A percentile compares a stretch with the other conserved stretches of the same genome.
Evolutionary conservation across 92 coral and sea anemone genomes (phyloP).

Genomic region (Porites rus): DNA sequence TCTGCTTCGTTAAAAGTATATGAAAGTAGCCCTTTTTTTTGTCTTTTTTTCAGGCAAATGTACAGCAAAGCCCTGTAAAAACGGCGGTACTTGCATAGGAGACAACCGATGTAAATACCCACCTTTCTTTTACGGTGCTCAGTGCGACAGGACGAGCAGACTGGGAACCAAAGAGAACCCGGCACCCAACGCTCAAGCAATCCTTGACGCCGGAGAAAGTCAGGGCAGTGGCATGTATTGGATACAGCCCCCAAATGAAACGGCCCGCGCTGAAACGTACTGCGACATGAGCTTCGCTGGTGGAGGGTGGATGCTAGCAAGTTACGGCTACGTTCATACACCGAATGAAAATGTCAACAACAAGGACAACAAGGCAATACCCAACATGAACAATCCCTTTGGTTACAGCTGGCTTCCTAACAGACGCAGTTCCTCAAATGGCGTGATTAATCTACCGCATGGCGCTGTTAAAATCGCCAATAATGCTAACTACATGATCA

Average conservation of each 20-base stretch:
- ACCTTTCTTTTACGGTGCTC: slow-evolving; percentile 53
- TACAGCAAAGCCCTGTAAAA: slow-evolving; percentile 51
- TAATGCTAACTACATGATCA: slow-evolving; percentile 84
- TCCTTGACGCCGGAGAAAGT: slow-evolving; percentile 84
- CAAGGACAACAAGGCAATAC: slow-evolving; percentile 70
- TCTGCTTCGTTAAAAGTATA: too few species aligned
- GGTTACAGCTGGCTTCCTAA: slow-evolving; percentile 85
- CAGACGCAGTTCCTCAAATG: slow-evolving; percentile 64
- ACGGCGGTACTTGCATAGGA: slow-evolving; percentile 80
- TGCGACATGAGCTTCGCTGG: slow-evolving; percentile 80
- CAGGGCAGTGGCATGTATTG: slow-evolving; percentile 89
- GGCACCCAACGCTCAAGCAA: slow-evolving; percentile 86
- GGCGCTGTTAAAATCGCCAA: slow-evolving; percentile 89
- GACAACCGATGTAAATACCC: slow-evolving; percentile 71
- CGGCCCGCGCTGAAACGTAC: slow-evolving; percentile 71
- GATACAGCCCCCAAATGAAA: slow-evolving; percentile 91
- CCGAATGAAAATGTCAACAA: too few species aligned
- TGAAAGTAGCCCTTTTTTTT: too few species aligned
- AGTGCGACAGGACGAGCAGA: slow-evolving; percentile 28
- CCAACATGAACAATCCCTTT: slow-evolving; percentile 91
- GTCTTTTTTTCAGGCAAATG: slow-evolving; percentile 52
- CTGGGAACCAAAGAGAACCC: slow-evolving; percentile 86
- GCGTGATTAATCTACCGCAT: slow-evolving; percentile 66
- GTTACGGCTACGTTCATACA: slow-evolving; percentile 78
- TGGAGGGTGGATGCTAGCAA: slow-evolving; percentile 94